Conservation (phyloP, 1,140 invertebrate species). For the Cephus cinctus region DNA sequence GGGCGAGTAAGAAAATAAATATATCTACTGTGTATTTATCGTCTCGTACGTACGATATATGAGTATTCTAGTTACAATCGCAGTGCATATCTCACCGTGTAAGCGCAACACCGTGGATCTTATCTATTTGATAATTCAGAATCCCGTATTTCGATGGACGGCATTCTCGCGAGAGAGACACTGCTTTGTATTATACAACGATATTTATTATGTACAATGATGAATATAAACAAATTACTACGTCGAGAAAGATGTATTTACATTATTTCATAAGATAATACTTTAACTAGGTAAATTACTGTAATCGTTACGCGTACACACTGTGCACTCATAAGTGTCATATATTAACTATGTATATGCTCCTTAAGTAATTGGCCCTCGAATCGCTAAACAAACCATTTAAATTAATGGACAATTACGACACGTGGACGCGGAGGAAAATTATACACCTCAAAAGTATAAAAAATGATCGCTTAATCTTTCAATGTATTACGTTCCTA, state of each 20-base stretch:
- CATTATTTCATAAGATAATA: slow-evolving; percentile 24
- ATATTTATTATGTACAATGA: slow-evolving; percentile 17
- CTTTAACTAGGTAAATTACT: slow-evolving; percentile 21
- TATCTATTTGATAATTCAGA: too few species aligned
- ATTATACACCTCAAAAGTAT: too few species aligned
- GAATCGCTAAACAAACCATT: neutral
- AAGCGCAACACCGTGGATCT: too few species aligned
- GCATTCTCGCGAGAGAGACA: slow-evolving; percentile 30
- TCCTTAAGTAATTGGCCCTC: neutral
- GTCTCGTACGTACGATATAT: too few species aligned
- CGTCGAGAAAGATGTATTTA: slow-evolving; percentile 25
- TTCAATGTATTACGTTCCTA: too few species aligned
- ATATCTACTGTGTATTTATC: too few species aligned
- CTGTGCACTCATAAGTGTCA: neutral
- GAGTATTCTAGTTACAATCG: too few species aligned
- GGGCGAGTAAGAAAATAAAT: too few species aligned
- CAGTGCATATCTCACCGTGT: too few species aligned
- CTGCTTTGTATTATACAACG: slow-evolving; percentile 32
- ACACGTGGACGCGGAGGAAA: too few species aligned
- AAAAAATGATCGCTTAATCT: too few species aligned
- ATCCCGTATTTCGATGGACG: slow-evolving; percentile 26
- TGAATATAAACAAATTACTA: slow-evolving; percentile 14
- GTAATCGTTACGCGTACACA: neutral
- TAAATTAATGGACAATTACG: too few species aligned
- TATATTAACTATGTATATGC: neutral